Conservation (phyloP, 2,888 invertebrate species). For the Pyralis farinalis region DNA sequence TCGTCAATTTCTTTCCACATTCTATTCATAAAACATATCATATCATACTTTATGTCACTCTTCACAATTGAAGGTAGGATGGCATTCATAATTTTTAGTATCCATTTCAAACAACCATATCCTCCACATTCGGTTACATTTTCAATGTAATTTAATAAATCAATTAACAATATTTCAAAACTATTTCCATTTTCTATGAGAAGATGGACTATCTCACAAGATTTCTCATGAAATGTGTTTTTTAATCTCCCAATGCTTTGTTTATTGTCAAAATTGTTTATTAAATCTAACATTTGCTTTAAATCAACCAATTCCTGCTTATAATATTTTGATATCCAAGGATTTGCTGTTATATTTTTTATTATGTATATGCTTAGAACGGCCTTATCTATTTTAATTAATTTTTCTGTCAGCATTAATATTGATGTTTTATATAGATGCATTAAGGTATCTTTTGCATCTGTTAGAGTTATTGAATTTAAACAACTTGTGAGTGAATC, state of each 20-base stretch:
- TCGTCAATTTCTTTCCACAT: constrained; percentile 70
- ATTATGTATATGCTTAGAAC: constrained; percentile 44
- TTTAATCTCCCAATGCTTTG: constrained; percentile 52
- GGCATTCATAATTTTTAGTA: constrained; percentile 53
- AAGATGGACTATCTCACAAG: constrained; percentile 45
- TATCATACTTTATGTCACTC: constrained; percentile 35
- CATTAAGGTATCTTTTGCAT: constrained; percentile 31
- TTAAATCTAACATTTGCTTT: constrained; percentile 30
- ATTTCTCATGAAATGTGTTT: constrained; percentile 56
- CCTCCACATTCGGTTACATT: constrained; percentile 67
- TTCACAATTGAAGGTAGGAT: constrained; percentile 36
- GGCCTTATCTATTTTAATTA: constrained; percentile 38
- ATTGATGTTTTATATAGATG: constrained; percentile 44
- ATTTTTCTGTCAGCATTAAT: constrained; percentile 37
- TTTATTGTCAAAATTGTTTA: constrained; percentile 22
- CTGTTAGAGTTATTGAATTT: constrained; percentile 20
- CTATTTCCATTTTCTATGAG: constrained; percentile 25
- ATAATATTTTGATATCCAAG: constrained; percentile 24
- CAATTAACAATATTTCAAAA: constrained; percentile 21
- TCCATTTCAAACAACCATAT: constrained; percentile 63
- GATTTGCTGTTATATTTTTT: constrained; percentile 32
- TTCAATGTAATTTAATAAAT: constrained; percentile 44
- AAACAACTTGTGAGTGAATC: constrained; percentile 33
- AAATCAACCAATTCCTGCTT: constrained; percentile 43
- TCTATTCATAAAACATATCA: constrained; percentile 46